phyloP scores from a whole-genome alignment of 2,888 invertebrate genomes.

The Clivina fossor region DNA sequence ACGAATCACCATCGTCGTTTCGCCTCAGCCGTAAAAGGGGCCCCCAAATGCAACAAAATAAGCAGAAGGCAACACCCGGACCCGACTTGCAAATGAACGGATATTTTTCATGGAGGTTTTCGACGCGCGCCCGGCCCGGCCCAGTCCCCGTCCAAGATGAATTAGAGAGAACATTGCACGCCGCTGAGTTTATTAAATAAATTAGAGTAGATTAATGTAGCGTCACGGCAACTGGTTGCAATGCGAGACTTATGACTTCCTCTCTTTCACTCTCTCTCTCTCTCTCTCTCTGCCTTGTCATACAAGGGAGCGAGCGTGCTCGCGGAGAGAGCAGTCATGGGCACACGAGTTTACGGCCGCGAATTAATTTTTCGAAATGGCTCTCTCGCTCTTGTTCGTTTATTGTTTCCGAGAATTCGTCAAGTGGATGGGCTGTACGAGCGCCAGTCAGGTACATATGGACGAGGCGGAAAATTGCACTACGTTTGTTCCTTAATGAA shows the following conservation, averaged over 20 bases:
- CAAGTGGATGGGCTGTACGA: too few relatives aligned
- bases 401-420: conserved; percentile 25
- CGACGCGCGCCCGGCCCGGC: neutral
- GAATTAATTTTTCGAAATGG: conserved; percentile 31
- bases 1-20: too few relatives aligned
- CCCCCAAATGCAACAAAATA: too few relatives aligned
- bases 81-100: conserved; percentile 30
- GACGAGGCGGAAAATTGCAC: neutral
- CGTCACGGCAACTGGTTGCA: conserved; percentile 29
- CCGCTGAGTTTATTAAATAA: conserved; percentile 34
- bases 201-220: conserved; percentile 30
- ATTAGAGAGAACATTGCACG: conserved; percentile 28
- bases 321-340: too few relatives aligned
- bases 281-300: too few relatives aligned
- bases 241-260: conserved; percentile 23
- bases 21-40: too few relatives aligned
- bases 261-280: neutral
- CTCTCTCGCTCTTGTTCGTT: conserved; percentile 1
- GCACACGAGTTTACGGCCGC: too few relatives aligned
- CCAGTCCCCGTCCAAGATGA: conserved; percentile 10
- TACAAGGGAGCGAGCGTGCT: too few relatives aligned
- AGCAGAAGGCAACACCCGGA: neutral
- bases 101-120: conserved; percentile 29
- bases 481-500: conserved; percentile 15
- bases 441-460: conserved; percentile 21